phyloP scores from a whole-genome alignment of 2,113 vertebrate genomes.

The Pangasianodon gigas region DNA sequence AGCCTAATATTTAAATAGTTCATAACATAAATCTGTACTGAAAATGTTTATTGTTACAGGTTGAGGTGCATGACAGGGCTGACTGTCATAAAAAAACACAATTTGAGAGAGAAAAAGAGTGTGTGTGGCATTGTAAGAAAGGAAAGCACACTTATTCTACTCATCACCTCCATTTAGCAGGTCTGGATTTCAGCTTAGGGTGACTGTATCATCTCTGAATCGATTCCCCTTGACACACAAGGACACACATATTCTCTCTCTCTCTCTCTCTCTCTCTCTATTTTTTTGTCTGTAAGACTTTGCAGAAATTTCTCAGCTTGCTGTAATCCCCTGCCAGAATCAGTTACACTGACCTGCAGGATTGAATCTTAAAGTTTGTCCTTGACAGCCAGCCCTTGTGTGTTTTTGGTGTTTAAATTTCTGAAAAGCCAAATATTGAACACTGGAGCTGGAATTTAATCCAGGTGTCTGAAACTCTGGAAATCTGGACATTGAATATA shows the following conservation, averaged over 20 bases:
- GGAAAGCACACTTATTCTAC: not conserved
- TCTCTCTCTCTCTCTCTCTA: not conserved
- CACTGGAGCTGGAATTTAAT: not conserved
- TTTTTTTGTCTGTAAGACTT: not conserved
- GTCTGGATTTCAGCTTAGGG: not conserved
- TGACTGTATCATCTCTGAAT: not conserved
- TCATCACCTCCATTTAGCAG: not conserved
- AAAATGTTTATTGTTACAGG: not conserved
- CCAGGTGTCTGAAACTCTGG: not conserved
- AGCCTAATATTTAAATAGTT: not conserved
- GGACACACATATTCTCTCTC: not conserved
- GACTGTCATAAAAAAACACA: not conserved
- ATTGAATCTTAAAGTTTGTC: not conserved
- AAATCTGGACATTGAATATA: not conserved
- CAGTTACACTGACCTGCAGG: conserved; percentile 15
- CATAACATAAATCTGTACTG: not conserved
- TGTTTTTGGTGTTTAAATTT: not conserved
- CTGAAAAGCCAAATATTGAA: not conserved
- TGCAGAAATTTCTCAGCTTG: conserved; percentile 1
- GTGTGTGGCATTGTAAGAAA: not conserved
- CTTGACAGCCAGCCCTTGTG: not conserved
- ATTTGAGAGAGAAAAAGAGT: not conserved
- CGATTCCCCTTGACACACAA: not conserved
- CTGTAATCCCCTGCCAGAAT: not conserved
- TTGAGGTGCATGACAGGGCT: not conserved